These are phyloP conservation scores for Phylloscopus trochilus DNA, from an alignment of 2,113 vertebrate species.

Conservation along the genomic window DNA sequence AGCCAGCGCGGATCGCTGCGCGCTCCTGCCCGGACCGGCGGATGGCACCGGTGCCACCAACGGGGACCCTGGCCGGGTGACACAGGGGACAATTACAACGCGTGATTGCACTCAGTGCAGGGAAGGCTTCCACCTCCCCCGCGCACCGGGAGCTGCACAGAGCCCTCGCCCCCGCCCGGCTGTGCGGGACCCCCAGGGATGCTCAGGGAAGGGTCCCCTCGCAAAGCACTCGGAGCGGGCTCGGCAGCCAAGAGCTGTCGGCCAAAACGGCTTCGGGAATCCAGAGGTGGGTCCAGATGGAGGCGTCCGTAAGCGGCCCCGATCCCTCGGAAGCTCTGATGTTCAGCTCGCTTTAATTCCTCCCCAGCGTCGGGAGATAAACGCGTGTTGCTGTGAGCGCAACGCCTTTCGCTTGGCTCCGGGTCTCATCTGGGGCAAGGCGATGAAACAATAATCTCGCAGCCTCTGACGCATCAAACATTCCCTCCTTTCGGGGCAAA, in stretches of 20 bases:
- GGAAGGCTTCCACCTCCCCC: not conserved
- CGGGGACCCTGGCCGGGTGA: not conserved
- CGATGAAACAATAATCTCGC: not conserved
- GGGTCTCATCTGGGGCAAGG: not conserved
- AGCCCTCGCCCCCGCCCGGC: not conserved
- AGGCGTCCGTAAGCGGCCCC: not conserved
- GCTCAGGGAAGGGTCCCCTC: not conserved
- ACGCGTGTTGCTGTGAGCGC: not conserved
- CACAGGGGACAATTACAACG: conserved; percentile 29
- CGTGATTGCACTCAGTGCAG: not conserved
- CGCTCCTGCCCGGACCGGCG: no score
- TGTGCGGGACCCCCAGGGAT: not conserved
- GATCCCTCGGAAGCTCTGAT: not conserved
- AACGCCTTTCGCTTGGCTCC: not conserved
- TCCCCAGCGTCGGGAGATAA: not conserved
- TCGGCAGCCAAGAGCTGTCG: not conserved
- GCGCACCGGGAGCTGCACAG: not conserved
- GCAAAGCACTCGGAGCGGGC: rapidly evolving
- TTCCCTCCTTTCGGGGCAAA: not conserved
- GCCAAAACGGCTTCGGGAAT: not conserved
- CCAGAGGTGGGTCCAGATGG: not conserved
- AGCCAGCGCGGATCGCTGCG: not conserved
- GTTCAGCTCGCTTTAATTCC: not conserved
- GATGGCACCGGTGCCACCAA: not conserved
- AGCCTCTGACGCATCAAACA: not conserved